Evolutionary conservation across 1,140 invertebrate genomes (phyloP).

Genomic region (Drosophila repleta): DNA sequence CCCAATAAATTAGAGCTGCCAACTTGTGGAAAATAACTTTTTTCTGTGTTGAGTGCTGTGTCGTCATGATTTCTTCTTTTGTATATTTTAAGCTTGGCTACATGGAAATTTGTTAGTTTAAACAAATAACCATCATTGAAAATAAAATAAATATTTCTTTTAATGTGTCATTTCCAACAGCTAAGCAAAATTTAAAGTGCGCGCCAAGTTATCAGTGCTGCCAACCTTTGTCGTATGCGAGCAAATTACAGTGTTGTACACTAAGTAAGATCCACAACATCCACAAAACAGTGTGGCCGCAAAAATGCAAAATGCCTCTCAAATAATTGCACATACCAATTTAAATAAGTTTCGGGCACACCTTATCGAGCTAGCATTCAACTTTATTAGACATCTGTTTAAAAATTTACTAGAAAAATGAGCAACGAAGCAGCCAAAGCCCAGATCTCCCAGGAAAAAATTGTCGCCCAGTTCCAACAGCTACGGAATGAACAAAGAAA

Average conservation of each 20-base stretch:
- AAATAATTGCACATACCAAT: background rate
- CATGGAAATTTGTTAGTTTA: no score
- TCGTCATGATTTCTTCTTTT: no score
- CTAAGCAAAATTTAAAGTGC: no score
- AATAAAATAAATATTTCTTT: no score
- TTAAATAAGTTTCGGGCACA: conserved; percentile 20
- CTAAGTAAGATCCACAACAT: background rate
- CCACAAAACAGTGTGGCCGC: conserved; percentile 8
- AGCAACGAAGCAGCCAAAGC: conserved; percentile 63
- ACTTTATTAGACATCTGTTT: conserved; percentile 53
- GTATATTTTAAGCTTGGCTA: no score
- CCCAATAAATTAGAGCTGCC: background rate
- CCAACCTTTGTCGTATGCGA: background rate
- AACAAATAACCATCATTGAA: no score
- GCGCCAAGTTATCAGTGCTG: background rate
- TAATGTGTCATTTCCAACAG: background rate
- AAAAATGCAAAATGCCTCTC: background rate
- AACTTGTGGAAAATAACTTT: background rate
- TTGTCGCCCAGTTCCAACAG: conserved; percentile 93
- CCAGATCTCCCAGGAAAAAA: conserved; percentile 87
- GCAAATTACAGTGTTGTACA: background rate
- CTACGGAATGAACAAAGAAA: conserved; percentile 94
- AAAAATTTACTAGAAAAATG: conserved; percentile 54
- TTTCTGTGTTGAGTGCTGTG: no score
- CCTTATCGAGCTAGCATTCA: conserved; percentile 35